A percentile compares a stretch with the other conserved stretches of the same genome.
These are phyloP conservation scores for Entomobrya proxima DNA, from an alignment of 2,888 invertebrate species.

Conservation along the genomic window DNA sequence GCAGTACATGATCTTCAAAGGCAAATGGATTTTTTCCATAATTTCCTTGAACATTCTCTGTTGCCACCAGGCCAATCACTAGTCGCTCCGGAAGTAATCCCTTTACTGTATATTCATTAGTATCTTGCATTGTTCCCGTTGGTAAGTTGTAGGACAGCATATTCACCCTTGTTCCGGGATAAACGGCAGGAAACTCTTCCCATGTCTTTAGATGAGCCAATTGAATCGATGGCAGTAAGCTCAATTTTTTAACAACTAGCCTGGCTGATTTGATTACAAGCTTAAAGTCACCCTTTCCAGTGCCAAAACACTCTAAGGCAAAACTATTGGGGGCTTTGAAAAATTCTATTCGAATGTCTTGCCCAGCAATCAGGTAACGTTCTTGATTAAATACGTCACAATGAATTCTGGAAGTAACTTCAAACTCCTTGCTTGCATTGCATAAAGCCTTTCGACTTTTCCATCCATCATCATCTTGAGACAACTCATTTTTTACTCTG, in stretches of 20 bases:
- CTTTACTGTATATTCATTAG: slow-evolving; percentile 54
- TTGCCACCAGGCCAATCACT: slow-evolving; percentile 51
- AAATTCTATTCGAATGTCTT: too few species aligned
- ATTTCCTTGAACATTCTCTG: slow-evolving; percentile 33
- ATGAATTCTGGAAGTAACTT: too few species aligned
- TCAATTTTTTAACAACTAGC: slow-evolving; percentile 42
- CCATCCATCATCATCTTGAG: too few species aligned
- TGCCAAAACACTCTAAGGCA: too few species aligned
- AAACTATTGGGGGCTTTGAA: too few species aligned
- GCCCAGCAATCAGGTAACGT: too few species aligned
- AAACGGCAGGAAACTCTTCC: slow-evolving; percentile 16
- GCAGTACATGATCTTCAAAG: slow-evolving; percentile 30
- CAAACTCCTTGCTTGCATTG: too few species aligned
- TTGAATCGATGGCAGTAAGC: slow-evolving; percentile 57
- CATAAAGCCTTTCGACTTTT: too few species aligned
- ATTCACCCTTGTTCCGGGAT: slow-evolving; percentile 44
- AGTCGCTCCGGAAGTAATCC: slow-evolving; percentile 60
- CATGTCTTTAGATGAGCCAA: slow-evolving; percentile 47
- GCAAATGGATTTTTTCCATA: slow-evolving; percentile 30
- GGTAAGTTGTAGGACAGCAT: slow-evolving; percentile 64
- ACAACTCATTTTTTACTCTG: too few species aligned
- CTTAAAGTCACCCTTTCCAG: too few species aligned
- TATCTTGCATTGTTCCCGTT: slow-evolving; percentile 17
- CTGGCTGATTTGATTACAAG: too few species aligned
- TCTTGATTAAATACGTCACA: too few species aligned